These are phyloP conservation scores for Ianthella basta DNA, from an alignment of 37 sponge, comb jelly and placozoan genomes.

Conservation along the genomic window DNA sequence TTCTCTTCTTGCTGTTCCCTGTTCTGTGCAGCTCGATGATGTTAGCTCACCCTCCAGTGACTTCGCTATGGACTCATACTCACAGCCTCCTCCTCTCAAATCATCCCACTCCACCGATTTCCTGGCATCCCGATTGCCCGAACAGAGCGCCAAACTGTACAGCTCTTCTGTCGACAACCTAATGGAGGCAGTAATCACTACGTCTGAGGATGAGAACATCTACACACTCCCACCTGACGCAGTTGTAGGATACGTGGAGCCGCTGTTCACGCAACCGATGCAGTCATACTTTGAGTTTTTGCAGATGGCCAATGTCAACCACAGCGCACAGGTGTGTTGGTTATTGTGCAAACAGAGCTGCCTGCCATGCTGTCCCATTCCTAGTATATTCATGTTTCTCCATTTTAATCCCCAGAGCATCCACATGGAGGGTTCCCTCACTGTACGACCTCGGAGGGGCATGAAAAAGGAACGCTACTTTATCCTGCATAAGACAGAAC, in stretches of 20 bases:
- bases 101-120: too few species aligned
- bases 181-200: too few species aligned
- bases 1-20: too few species aligned
- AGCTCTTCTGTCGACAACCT: too few species aligned
- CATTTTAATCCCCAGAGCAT: neutral
- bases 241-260: constrained; percentile 38
- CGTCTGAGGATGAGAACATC: neutral
- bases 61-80: too few species aligned
- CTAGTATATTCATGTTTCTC: neutral
- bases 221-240: constrained; percentile 33
- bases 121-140: too few species aligned
- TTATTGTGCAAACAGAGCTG: neutral
- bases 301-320: neutral
- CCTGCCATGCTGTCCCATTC: neutral
- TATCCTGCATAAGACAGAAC: neutral
- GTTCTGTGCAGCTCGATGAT: too few species aligned
- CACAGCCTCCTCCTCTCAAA: too few species aligned
- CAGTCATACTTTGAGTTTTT: neutral
- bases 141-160: too few species aligned
- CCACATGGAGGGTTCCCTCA: neutral
- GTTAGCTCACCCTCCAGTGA: too few species aligned
- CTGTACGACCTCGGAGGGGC: neutral
- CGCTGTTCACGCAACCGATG: neutral
- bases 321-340: neutral
- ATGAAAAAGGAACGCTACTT: neutral